phyloP scores from a whole-genome alignment of 2,888 invertebrate genomes.

The Ischnus inquisitorius region DNA sequence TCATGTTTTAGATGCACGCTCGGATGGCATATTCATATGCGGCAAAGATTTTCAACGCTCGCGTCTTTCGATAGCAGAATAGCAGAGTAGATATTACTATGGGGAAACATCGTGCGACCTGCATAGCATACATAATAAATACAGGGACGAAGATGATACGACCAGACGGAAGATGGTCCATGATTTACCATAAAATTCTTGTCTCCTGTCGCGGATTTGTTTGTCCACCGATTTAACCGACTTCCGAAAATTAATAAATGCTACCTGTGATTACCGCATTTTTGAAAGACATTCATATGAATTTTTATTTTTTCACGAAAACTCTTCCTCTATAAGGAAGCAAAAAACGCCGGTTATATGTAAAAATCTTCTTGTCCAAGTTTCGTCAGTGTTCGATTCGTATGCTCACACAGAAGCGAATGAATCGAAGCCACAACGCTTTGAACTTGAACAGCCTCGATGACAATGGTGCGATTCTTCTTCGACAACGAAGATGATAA shows the following conservation, averaged over 20 bases:
- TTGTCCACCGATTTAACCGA: too few relatives aligned
- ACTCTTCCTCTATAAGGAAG: too few relatives aligned
- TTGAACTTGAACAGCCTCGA: conserved; percentile 4
- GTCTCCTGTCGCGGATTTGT: not conserved
- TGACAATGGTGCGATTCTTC: conserved; percentile 12
- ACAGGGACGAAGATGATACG: not conserved
- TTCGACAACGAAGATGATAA: not conserved
- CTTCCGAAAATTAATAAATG: too few relatives aligned
- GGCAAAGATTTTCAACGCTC: not conserved
- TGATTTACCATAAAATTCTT: not conserved
- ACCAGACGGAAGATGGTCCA: not conserved
- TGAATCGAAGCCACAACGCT: conserved; percentile 5
- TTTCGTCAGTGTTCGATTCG: not conserved
- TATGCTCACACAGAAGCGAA: too few relatives aligned
- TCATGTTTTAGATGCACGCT: conserved; percentile 41
- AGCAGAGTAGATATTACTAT: conserved; percentile 1
- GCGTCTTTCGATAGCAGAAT: conserved; percentile 9
- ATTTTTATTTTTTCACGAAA: too few relatives aligned
- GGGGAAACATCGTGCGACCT: not conserved
- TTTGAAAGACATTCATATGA: too few relatives aligned
- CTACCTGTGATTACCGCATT: too few relatives aligned
- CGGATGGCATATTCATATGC: conserved; percentile 55
- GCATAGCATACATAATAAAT: conserved; percentile 2
- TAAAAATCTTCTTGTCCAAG: too few relatives aligned
- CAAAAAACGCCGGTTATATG: too few relatives aligned